These are phyloP conservation scores for Orius insidiosus DNA, from an alignment of 1,140 invertebrate genomes.

Conservation along the genomic window DNA sequence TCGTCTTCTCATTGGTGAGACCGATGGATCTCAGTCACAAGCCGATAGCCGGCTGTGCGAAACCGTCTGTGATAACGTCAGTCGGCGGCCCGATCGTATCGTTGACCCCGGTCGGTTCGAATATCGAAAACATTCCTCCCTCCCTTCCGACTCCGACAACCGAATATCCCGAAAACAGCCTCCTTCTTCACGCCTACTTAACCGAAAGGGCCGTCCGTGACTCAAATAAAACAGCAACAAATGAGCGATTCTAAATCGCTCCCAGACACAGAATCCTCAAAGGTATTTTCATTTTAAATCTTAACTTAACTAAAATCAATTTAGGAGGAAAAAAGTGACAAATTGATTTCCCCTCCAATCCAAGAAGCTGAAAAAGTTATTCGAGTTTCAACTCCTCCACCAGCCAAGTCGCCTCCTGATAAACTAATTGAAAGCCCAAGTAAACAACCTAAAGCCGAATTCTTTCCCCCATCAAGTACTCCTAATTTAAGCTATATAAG, in stretches of 20 bases:
- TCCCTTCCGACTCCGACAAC: conserved; percentile 30
- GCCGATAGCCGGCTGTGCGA: conserved; percentile 5
- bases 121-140: conserved; percentile 36
- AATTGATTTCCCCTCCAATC: not conserved
- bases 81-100: conserved; percentile 26
- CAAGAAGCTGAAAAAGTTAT: conserved; percentile 14
- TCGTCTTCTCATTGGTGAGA: not conserved
- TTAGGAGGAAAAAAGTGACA: not conserved
- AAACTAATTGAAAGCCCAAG: conserved; percentile 14
- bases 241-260: too few relatives aligned
- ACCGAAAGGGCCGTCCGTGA: conserved; percentile 56
- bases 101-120: conserved; percentile 42
- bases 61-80: conserved; percentile 9
- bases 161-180: conserved; percentile 34
- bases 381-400: conserved; percentile 15
- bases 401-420: conserved; percentile 19
- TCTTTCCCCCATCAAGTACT: conserved; percentile 28
- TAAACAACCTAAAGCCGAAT: conserved; percentile 29
- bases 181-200: conserved; percentile 54
- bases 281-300: too few relatives aligned
- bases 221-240: conserved; percentile 47
- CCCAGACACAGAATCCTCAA: too few relatives aligned
- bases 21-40: conserved; percentile 19
- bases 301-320: not conserved
- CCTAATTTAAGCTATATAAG: conserved; percentile 18